Conservation (phyloP, 92 coral and sea anemone genomes). For the Zoanthus sansibaricus region DNA sequence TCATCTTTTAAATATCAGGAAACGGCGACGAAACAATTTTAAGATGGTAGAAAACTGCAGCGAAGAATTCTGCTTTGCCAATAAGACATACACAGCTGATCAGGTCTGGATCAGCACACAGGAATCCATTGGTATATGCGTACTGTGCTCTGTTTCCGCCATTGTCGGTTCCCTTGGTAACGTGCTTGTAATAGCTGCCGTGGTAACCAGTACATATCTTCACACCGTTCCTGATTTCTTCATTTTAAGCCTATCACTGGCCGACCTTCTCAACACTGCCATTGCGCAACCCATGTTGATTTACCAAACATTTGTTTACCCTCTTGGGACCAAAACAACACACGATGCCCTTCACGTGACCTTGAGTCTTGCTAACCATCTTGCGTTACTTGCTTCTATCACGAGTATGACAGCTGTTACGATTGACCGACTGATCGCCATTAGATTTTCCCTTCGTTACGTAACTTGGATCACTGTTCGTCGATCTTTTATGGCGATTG, state of each 20-base stretch:
- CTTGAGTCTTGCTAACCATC: not conserved
- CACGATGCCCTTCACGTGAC: not conserved
- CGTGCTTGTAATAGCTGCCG: constrained; percentile 16
- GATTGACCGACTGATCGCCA: constrained; percentile 15
- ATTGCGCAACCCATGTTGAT: constrained; percentile 1
- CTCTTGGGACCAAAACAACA: not conserved
- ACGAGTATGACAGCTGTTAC: constrained; percentile 38
- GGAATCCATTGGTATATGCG: constrained; percentile 10
- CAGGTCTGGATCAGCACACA: not conserved
- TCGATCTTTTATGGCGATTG: not conserved
- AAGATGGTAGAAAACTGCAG: not conserved
- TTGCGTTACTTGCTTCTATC: no score
- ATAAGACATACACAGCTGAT: not conserved
- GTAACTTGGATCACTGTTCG: constrained; percentile 42
- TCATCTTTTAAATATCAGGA: not conserved
- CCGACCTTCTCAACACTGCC: not conserved
- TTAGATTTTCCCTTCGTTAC: constrained; percentile 27
- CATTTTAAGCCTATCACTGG: constrained; percentile 18
- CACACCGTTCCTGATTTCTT: constrained; percentile 9
- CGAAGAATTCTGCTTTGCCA: not conserved
- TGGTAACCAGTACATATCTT: constrained; percentile 4
- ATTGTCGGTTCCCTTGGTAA: constrained; percentile 10
- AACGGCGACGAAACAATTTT: not conserved
- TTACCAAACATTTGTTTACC: not conserved
- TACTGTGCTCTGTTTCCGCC: not conserved